These are phyloP conservation scores for Orthonyx spaldingii DNA, from an alignment of 2,113 vertebrate species.

Conservation along the genomic window DNA sequence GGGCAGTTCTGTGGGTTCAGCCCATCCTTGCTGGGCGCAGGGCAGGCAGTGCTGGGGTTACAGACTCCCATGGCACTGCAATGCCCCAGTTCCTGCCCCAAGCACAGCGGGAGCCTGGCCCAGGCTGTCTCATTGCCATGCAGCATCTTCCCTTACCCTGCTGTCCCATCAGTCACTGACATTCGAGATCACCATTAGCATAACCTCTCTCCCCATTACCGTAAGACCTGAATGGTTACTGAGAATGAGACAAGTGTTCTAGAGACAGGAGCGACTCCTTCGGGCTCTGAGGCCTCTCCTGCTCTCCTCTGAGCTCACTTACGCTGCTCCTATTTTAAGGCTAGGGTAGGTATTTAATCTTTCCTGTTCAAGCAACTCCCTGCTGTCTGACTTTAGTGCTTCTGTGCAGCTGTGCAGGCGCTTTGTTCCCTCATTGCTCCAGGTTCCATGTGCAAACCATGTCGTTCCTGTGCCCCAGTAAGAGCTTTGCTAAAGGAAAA, in stretches of 20 bases:
- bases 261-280: slow-evolving; percentile 37
- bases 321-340: slow-evolving; percentile 47
- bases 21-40: background rate
- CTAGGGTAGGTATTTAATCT: slow-evolving; percentile 61
- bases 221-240: background rate
- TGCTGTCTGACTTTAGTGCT: background rate
- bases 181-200: slow-evolving; percentile 44
- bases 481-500: slow-evolving; percentile 48
- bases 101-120: background rate
- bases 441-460: background rate
- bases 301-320: slow-evolving; percentile 49
- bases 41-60: background rate
- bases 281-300: slow-evolving; percentile 40
- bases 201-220: slow-evolving; percentile 29
- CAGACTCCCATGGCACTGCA: background rate
- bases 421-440: background rate
- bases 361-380: slow-evolving; percentile 28
- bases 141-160: slow-evolving; percentile 12
- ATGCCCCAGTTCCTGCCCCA: background rate
- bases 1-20: background rate
- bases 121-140: slow-evolving; percentile 29
- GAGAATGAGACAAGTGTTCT: slow-evolving; percentile 30
- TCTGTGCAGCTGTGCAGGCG: background rate
- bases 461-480: background rate
- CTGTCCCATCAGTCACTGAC: slow-evolving; percentile 45